Base-by-base conservation (phyloP, 2,797 vertebrate species). In the Ibycter americanus region DNA sequence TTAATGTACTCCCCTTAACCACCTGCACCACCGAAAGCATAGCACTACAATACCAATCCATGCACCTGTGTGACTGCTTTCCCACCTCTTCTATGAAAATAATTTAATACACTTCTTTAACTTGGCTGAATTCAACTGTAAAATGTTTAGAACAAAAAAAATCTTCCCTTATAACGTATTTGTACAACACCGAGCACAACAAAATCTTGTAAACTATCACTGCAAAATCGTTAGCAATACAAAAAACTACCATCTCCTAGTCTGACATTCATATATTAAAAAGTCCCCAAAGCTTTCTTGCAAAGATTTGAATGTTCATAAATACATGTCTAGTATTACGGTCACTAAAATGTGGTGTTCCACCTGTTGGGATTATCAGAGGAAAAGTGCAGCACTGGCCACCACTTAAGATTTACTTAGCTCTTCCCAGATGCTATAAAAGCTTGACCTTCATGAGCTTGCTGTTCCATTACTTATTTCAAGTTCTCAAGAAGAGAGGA, bases 401-500 rank as follows among this genome's bases (percentile, higher is more conserved):
- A 85, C 54, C 81, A 58, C 32, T 70, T 63, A 52, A 40, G 36
- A 85, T 82, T 29, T 34, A 62, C 70, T 87, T 82, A 44, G 42
- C 40, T 80, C 71, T 83, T 96, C 46, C 71, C 61, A 93, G 58
- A 81, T 85, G 62, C 80, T 95, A 94, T 88, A 68, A 38, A 67
- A 65, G 58, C 86, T 92, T 90, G 68, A 92, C 70, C 74, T 93
- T 93, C 95, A 97, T 80, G 82, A 95, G 56, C 59, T 96, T 92
- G 86, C 73, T 67, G 32, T 67, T 87, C 15, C 65, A 87, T 93
- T 74, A 82, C 42, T 96, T 91, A 92, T 91, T 95, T 93, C 70
- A 97, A 86, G 67, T 74, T 88, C 32, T 94, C 81, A 91, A 96
- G 36, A 89, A 89, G 70, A 86, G n/a, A 88, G 95, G 17, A 94